Evolutionary conservation across 2,888 invertebrate genomes (phyloP), one percentile per base, ranked within the genome.

Genomic region (Dusona sp.): DNA sequence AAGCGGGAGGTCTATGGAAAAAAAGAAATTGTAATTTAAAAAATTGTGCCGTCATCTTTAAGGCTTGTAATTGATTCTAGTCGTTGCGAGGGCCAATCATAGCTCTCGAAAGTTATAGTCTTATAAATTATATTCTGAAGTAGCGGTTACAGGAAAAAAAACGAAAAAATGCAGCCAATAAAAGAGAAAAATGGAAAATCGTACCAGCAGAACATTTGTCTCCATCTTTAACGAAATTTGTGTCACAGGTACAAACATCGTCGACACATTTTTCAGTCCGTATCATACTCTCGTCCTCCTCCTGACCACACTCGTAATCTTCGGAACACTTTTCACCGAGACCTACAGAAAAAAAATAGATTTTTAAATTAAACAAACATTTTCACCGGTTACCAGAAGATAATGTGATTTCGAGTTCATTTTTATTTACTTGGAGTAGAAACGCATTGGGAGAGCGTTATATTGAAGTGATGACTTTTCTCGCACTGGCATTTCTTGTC

Each of bases 221-320:
- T 0, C 68, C 80, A 0, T 80, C 42, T 11, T 51, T 72, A 6
- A 48, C 1, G 45, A 83, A 91, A 73, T 83, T 73, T 6, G 88
- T 84, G 8, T 85, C 80, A 45, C 92, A 92, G 1, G 45, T 79
- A 80, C 92, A 92, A 25, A 67, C 42, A 9, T 84, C 88, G 3
- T 6, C 68, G 7, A 72, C 0, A 64, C 92, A 92, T 13, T 8
- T 61, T 61, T 90, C 22, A 4, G 88, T 81, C 29, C 88, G 83
- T 16, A 2, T 38, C 13, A 13, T 22, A 8, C 73, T 11, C n/a
- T 29, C 72, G 2, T 86, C 75, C 11, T 84, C 82, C 2, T 45
- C 72, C 45, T 91, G 90, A 29, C 88, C 90, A 77, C 92, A 92
- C 19, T 92, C 91, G 84, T 88, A 73, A 85, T 83, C 74, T 33